Evolutionary conservation across 2,113 vertebrate species (phyloP), one percentile per base, ranked within the genome.

Genomic region (Phasianus colchicus): DNA sequence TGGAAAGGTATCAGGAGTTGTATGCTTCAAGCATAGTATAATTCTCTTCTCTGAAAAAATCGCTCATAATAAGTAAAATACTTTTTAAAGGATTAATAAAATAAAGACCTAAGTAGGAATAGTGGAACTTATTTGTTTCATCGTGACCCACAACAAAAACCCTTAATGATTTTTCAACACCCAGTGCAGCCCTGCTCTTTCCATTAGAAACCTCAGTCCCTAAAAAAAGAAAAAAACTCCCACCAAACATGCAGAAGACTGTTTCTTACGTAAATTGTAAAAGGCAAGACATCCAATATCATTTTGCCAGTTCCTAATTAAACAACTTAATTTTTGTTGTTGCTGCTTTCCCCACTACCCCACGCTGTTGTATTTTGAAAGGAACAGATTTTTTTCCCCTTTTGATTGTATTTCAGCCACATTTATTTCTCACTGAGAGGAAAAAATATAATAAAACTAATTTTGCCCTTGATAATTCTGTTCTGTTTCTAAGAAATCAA

Each of bases 231-330:
- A 45, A 3, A 50, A 34, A 69, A 16, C 52, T 80, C 63, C 48
- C 11, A 55, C 11, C 36, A 67, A 67, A 86, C 54, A 27, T 69
- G 43, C 58, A 71, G 17, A 65, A 73, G 34, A 58, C 17, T 55
- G 50, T 61, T 95, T 90, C 64, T 92, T 55, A 60, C 47, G 9
- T 19, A 65, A 64, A 78, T 77, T 81, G 60, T 29, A 52, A 84
- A 61, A 64, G 22, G 9, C 24, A 78, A 75, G 40, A 87, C 55
- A 93, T 69, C 55, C 52, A 64, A 77, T 72, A 92, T 29, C 9
- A 7, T 87, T 88, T 88, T 48, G 8, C 50, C 64, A 50, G 60
- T 45, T 75, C 7, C 34, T 80, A 88, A 67, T 94, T 60, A 82
- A 81, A 30, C 4, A 20, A 6, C 50, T 72, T 80, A 24, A 86